phyloP scores from a whole-genome alignment of 2,113 vertebrate genomes.

The Equus quagga region DNA sequence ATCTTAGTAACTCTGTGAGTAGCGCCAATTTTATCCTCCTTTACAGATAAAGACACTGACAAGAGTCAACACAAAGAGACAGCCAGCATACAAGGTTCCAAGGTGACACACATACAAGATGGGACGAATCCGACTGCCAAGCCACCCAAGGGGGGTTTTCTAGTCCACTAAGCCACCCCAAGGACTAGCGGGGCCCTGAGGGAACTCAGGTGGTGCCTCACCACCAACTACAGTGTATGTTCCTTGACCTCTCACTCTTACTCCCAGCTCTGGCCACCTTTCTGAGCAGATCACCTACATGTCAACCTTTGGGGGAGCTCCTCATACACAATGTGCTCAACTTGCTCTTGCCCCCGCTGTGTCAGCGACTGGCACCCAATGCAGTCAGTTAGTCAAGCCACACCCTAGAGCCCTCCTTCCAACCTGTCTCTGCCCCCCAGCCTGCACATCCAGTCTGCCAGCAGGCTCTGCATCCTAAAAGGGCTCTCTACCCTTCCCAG shows the following conservation, averaged over 20 bases:
- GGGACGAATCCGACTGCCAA: neutral
- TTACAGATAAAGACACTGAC: neutral
- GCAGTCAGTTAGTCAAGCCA: rapidly evolving
- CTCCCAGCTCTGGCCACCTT: neutral
- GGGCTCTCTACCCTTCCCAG: neutral
- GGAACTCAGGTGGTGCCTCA: neutral
- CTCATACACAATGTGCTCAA: neutral
- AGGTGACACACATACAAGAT: rapidly evolving
- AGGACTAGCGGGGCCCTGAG: neutral
- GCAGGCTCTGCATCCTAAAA: too few relatives aligned
- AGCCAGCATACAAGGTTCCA: neutral
- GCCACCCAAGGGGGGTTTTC: neutral
- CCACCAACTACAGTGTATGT: rapidly evolving
- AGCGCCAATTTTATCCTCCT: neutral
- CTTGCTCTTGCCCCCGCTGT: rapidly evolving
- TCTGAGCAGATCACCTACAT: neutral
- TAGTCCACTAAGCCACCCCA: neutral
- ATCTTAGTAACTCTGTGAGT: neutral
- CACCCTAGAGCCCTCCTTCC: rapidly evolving
- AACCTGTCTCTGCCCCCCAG: neutral
- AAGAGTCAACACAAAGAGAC: neutral
- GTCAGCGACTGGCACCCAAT: neutral
- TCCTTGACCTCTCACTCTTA: neutral
- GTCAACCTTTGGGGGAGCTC: too few relatives aligned
- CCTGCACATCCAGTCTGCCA: too few relatives aligned